Evolutionary conservation across 2,113 vertebrate genomes (phyloP).

Genomic region (Dendropsophus ebraccatus): DNA sequence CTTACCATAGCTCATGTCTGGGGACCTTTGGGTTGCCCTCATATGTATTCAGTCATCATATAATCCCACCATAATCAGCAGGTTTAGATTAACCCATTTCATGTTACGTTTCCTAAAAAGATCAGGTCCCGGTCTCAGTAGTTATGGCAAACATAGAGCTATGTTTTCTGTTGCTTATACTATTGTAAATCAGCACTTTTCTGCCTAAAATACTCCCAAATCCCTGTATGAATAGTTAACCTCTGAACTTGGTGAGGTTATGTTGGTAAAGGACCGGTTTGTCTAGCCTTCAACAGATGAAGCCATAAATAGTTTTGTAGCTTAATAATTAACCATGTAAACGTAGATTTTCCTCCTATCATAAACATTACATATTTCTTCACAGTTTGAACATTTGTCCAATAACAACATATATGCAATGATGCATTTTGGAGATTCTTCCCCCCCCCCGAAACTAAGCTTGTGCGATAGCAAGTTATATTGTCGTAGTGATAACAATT

Average conservation of each 20-base stretch:
- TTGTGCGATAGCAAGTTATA: too few species aligned
- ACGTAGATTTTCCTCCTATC: background rate
- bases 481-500: too few species aligned
- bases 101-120: background rate
- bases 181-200: background rate
- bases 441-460: too few species aligned
- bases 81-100: background rate
- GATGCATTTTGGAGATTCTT: background rate
- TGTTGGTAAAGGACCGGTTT: background rate
- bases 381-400: background rate
- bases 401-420: background rate
- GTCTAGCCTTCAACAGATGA: background rate
- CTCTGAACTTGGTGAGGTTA: conserved; percentile 30
- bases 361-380: background rate
- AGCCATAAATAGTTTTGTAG: background rate
- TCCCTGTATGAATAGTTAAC: too few species aligned
- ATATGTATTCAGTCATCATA: too few species aligned
- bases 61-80: too few species aligned
- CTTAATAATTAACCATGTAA: conserved; percentile 7
- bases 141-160: background rate
- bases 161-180: background rate
- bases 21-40: too few species aligned
- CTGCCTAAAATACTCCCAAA: too few species aligned
- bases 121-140: background rate
- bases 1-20: too few species aligned